phyloP scores from a whole-genome alignment of 2,888 invertebrate genomes.

The Drosophila picticornis region DNA sequence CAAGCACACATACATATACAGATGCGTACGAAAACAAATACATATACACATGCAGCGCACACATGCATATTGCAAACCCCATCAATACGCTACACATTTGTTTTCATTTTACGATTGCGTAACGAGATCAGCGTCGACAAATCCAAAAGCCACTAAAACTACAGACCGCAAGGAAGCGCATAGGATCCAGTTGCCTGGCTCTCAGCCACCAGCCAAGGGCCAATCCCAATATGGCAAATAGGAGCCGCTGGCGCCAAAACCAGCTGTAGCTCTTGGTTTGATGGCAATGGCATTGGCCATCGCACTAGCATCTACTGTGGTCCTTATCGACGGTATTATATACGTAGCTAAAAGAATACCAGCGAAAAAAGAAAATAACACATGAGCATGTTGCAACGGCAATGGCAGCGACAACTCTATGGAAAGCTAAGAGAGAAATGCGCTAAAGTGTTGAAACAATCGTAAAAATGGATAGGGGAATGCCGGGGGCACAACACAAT shows the following conservation, averaged over 20 bases:
- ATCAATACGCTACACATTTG: slow-evolving; percentile 80
- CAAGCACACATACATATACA: slow-evolving; percentile 12
- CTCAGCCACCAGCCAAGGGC: slow-evolving; percentile 26
- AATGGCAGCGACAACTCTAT: slow-evolving; percentile 52
- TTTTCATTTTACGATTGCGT: slow-evolving; percentile 79
- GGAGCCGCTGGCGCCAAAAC: slow-evolving; percentile 54
- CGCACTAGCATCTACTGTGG: slow-evolving; percentile 7
- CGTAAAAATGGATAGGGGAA: slow-evolving; percentile 68
- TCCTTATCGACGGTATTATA: slow-evolving; percentile 69
- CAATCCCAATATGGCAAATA: slow-evolving; percentile 70
- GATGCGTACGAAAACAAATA: slow-evolving; percentile 7
- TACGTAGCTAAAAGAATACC: slow-evolving; percentile 55
- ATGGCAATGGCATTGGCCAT: slow-evolving; percentile 25
- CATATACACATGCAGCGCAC: background rate
- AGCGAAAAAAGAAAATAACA: slow-evolving; percentile 26
- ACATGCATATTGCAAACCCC: slow-evolving; percentile 55
- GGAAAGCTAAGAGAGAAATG: slow-evolving; percentile 60
- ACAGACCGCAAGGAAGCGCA: slow-evolving; percentile 49
- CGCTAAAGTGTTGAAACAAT: slow-evolving; percentile 80
- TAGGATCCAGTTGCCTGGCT: background rate
- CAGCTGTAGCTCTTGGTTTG: slow-evolving; percentile 40
- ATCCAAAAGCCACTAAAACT: slow-evolving; percentile 78
- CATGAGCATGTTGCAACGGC: slow-evolving; percentile 21
- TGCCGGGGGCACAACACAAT: slow-evolving; percentile 52
- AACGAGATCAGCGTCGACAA: slow-evolving; percentile 79